Base-by-base conservation (phyloP, 1,140 invertebrate genomes). In the Stenopsyche tienmushanensis region DNA sequence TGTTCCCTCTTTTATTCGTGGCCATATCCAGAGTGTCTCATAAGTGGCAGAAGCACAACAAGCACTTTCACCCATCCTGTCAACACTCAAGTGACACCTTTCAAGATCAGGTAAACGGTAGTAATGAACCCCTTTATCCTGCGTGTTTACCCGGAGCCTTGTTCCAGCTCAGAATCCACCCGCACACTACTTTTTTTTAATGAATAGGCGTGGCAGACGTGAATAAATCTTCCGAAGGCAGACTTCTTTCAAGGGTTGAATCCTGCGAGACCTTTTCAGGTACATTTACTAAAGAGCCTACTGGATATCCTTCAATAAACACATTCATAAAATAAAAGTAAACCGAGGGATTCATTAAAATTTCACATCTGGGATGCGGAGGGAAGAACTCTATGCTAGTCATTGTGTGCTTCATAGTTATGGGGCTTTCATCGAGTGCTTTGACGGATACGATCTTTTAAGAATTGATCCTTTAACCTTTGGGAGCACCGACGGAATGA, bases 61-160 rank as follows among this genome's bases (percentile, higher is more conserved):
- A n/a, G n/a, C 29, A 34, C 29, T 34, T 34, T 34, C 29, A 5
- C 29, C 29, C 29, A 34, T 13, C 29, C 5, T 13, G 29, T 13
- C 29, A 34, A 34, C 29, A 34, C 29, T 34, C 29, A 13, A 34
- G 5, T 20, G 44, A 47, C 44, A 47, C 44, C 44, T 47, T 47
- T 47, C 44, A 47, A 13, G 44, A 47, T 47, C 44, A 20, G 44
- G 44, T 47, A 47, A 47, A 47, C 8, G 44, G 8, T 18, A 47
- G 44, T 47, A 47, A 47, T 47, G 44, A 47, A 47, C 44, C 18
- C 44, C 44, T 47, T 47, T 47, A 47, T 47, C 44, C 17, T 15
- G 44, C 44, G 17, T 47, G 44, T 47, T 47, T 47, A 20, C 18
- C 18, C 44, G 17, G 44, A 5, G 17, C 7, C 44, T 47, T 18